Evolutionary conservation across 2,888 invertebrate genomes (phyloP), one percentile per base, ranked within the genome.

Genomic region (Drosophila buzzatii): DNA sequence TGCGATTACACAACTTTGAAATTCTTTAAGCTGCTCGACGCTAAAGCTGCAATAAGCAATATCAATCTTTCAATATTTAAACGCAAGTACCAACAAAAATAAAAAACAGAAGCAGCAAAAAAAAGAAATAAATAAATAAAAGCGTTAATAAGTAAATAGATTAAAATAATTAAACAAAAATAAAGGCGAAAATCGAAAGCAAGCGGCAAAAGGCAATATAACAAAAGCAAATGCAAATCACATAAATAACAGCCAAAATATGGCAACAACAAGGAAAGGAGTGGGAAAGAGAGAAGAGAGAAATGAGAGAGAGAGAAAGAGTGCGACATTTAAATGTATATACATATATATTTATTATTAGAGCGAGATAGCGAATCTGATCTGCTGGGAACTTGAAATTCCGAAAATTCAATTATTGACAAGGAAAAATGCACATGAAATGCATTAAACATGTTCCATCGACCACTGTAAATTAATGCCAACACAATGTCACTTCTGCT

Each of bases 381-480:
- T 56, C 37, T 44, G 58, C 65, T 58, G 57, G 63, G 57, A 78
- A 56, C 35, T 61, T 31, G 33, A 73, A 68, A 64, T 73, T 61
- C 55, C 56, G 10, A 66, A 60, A 57, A 68, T 42, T 23, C 42
- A 59, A 79, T 68, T 63, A 70, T 67, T 59, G 52, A 75, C 64
- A 64, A 63, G 67, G 60, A 71, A 79, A 79, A 79, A 79, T 73
- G 80, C 69, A 80, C 79, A 70, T 76, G 51, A 76, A 76, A 69
- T 70, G 71, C 80, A 76, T 68, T 78, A 65, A 78, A 78, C 64
- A 78, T 78, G 77, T 78, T 78, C 66, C 58, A 33, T 16, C 76
- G 51, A 56, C 47, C 81, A 76, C 42, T 65, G 77, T 76, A 79
- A 79, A 81, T 79, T 39, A 77, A 81, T 81, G 73, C 70, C 67